Base-by-base conservation (phyloP, 2,888 invertebrate species). In the Ecliptopera silaceata region DNA sequence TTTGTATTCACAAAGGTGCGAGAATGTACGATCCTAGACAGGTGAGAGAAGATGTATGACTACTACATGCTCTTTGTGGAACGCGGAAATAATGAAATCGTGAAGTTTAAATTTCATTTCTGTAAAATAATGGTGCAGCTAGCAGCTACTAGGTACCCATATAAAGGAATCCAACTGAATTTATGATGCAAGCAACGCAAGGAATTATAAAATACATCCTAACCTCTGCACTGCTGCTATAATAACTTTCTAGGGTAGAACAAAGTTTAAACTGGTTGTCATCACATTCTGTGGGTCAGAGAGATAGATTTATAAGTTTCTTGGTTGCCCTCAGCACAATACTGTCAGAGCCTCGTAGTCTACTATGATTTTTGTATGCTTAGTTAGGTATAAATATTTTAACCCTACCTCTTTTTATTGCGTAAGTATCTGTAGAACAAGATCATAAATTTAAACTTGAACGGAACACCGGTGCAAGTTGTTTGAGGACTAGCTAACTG, bases 401-500 rank as follows among this genome's bases (percentile, higher is more conserved):
- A 6, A 8, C 10, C 8, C 26, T 26, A 26, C 6, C 10, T 6
- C 26, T 26, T 1, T 26, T 26, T 8, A 26, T 26, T n/a, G 2
- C 15, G 8, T 15, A 15, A 4, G n/a, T 39, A 39, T 11, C 18
- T 39, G 10, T 4, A 11, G 8, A n/a, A 8, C 8, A 39, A 17
- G 18, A 49, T 5, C 49, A 49, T 49, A 49, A 49, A 44, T 50
- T 42, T 46, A 18, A 55, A 55, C 31, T 55, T 44, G 8, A 44
- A 45, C 17, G 26, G 52, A 45, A 45, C 48, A 48, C 47, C 22
- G 54, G 43, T 52, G 53, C 49, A 48, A 48, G 31, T 41, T 51
- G 56, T 53, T 49, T 36, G 50, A 56, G 38, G 52, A 43, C 50
- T 49, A 47, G 53, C 51, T 61, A 57, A 48, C 57, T 57, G 61